A percentile compares a stretch with the other conserved stretches of the same genome.
Conservation (phyloP, 2,797 vertebrate genomes). For the Siniperca scherzeri region DNA sequence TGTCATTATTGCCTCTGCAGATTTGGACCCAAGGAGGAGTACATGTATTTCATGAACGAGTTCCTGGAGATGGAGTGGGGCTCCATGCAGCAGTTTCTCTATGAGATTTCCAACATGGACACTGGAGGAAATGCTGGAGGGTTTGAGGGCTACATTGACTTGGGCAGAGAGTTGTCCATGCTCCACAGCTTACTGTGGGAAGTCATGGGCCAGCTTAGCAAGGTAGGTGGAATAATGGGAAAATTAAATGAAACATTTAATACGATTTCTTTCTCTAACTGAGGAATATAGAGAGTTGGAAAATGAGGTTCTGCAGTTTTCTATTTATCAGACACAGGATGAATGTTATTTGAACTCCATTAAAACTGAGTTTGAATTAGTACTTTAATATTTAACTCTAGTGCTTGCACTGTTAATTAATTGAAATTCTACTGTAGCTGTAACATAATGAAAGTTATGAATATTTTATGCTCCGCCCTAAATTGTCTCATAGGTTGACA, state of each 20-base stretch:
- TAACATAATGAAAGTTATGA: constrained; percentile 27
- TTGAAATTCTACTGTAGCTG: constrained; percentile 7
- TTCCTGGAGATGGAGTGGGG: constrained; percentile 98
- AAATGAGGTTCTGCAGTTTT: constrained; percentile 15
- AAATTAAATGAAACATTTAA: constrained; percentile 26
- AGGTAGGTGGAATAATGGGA: constrained; percentile 81
- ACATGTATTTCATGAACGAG: constrained; percentile 98
- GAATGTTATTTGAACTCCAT: constrained; percentile 32
- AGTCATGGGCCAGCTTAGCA: constrained; percentile 96
- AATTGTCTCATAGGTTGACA: constrained; percentile 19
- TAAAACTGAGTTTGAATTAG: constrained; percentile 26
- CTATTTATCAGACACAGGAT: not conserved
- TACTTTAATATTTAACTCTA: constrained; percentile 42
- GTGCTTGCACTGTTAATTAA: constrained; percentile 12
- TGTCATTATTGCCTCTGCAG: constrained; percentile 76
- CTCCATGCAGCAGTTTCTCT: constrained; percentile 99
- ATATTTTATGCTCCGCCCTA: not conserved
- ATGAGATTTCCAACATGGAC: constrained; percentile 97
- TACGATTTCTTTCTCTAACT: constrained; percentile 1
- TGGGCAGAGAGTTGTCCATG: constrained; percentile 95
- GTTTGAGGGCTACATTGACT: constrained; percentile 97
- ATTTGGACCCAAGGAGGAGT: constrained; percentile 95
- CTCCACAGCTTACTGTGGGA: constrained; percentile 98
- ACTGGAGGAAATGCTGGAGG: constrained; percentile 93
- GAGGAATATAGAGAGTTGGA: not conserved